phyloP scores from a whole-genome alignment of 92 coral and sea anemone genomes.

The Parazoanthus atlanticus region DNA sequence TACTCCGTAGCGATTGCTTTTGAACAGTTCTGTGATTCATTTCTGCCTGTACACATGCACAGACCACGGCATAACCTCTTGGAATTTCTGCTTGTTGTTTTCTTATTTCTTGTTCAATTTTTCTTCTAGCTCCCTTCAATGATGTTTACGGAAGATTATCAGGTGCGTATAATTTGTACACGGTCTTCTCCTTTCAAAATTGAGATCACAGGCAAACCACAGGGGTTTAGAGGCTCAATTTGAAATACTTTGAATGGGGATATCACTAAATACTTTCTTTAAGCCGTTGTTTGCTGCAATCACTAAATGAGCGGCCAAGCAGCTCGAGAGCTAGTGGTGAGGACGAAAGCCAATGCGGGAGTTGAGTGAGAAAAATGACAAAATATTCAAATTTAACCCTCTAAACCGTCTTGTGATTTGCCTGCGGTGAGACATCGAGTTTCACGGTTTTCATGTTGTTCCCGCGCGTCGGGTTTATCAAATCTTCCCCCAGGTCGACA shows the following conservation, averaged over 20 bases:
- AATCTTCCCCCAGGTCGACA: slow-evolving; percentile 73
- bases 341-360: too few species aligned
- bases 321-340: too few species aligned
- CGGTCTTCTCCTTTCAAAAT: background rate
- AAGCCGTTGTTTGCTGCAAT: too few species aligned
- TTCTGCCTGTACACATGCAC: background rate
- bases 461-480: background rate
- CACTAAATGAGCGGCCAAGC: too few species aligned
- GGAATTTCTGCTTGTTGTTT: too few species aligned
- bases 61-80: background rate
- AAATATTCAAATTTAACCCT: too few species aligned
- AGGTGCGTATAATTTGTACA: slow-evolving; percentile 56
- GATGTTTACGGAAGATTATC: slow-evolving; percentile 98
- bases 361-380: too few species aligned
- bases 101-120: background rate
- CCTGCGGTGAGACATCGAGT: too few species aligned
- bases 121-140: slow-evolving; percentile 82
- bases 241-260: too few species aligned
- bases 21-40: background rate
- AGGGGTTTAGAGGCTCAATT: background rate
- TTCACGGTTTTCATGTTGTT: background rate
- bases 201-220: background rate
- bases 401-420: too few species aligned
- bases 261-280: too few species aligned
- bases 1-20: background rate